phyloP scores from a whole-genome alignment of 2,797 vertebrate genomes.

The Enteromius afrohamiltoni region DNA sequence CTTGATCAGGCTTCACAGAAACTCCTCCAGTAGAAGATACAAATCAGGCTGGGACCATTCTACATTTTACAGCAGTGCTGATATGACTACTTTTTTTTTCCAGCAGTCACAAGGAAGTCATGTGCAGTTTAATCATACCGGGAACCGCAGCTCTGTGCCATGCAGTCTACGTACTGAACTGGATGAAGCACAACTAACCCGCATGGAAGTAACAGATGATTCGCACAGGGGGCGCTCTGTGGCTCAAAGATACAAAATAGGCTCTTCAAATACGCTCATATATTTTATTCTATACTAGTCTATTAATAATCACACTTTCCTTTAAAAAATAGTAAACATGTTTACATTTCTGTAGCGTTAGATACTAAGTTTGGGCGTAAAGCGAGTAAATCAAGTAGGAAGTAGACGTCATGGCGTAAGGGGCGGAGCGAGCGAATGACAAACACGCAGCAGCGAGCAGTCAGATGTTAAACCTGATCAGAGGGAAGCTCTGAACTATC shows the following conservation, averaged over 20 bases:
- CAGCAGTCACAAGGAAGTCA: conserved; percentile 32
- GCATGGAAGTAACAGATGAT: fast-evolving
- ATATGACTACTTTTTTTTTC: neutral
- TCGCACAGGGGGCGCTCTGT: neutral
- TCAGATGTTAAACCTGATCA: neutral
- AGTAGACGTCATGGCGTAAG: neutral
- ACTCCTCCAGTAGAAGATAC: neutral
- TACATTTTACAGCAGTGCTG: neutral
- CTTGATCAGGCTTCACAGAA: neutral
- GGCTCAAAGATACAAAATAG: neutral
- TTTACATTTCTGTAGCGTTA: neutral
- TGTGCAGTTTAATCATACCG: conserved; percentile 12
- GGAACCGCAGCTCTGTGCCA: neutral
- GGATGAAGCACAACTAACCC: neutral
- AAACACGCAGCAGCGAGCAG: neutral
- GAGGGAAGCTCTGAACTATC: neutral
- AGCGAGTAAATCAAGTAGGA: neutral
- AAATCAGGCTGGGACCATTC: neutral
- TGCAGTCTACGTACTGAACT: neutral
- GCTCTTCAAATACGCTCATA: neutral
- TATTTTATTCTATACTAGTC: neutral
- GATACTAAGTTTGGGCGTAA: neutral
- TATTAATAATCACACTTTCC: neutral
- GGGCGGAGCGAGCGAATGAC: conserved; percentile 6
- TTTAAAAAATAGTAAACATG: neutral